Conservation (phyloP, 2,797 vertebrate species). For the Pseudomugil gertrudae region DNA sequence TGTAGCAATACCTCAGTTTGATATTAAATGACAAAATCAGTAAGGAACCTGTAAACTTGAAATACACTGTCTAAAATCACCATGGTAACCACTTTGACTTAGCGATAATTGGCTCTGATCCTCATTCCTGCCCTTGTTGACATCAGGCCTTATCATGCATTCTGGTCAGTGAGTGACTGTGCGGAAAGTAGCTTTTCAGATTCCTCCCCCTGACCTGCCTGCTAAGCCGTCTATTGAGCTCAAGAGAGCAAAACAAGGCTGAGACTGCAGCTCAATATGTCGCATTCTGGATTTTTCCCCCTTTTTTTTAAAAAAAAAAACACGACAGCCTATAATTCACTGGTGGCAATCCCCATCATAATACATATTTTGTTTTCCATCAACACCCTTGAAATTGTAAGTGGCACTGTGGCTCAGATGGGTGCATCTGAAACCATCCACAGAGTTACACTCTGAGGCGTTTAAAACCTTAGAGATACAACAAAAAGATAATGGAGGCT, state of each 20-base stretch:
- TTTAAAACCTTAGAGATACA: conserved; percentile 68
- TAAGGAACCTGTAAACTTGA: conserved; percentile 86
- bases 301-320: conserved; percentile 53
- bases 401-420: conserved; percentile 65
- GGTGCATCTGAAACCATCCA: conserved; percentile 56
- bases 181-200: conserved; percentile 85
- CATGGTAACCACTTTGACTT: conserved; percentile 87
- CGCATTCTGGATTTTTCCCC: conserved; percentile 66
- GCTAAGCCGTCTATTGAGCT: conserved; percentile 82
- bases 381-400: conserved; percentile 78
- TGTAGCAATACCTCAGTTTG: conserved; percentile 61
- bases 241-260: conserved; percentile 72
- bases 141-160: conserved; percentile 88
- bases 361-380: conserved; percentile 82
- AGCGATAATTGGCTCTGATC: conserved; percentile 89
- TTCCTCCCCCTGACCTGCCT: conserved; percentile 83
- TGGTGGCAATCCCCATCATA: conserved; percentile 68
- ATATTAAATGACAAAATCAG: conserved; percentile 86
- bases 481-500: conserved; percentile 62
- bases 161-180: conserved; percentile 86
- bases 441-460: conserved; percentile 52
- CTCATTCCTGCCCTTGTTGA: conserved; percentile 87
- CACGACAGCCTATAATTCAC: conserved; percentile 74
- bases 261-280: conserved; percentile 66
- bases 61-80: conserved; percentile 85